phyloP scores from a whole-genome alignment of 64 coral and sea anemone species.

The Stichodactyla helianthus region DNA sequence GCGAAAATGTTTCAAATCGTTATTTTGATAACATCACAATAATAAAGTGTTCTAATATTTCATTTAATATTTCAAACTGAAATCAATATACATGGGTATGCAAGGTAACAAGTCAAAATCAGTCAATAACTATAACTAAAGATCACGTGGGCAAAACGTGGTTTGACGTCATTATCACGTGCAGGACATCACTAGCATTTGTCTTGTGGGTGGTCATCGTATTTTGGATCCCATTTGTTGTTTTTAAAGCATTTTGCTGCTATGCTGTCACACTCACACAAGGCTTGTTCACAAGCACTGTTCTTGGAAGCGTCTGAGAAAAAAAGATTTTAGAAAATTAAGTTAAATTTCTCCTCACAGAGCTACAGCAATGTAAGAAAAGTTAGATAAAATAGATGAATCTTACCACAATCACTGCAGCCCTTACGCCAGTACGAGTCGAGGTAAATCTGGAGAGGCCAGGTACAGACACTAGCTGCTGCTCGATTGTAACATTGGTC shows the following conservation, averaged over 20 bases:
- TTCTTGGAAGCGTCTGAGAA: background rate
- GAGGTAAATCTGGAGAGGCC: background rate
- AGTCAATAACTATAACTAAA: background rate
- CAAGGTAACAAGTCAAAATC: background rate
- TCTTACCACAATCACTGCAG: conserved; percentile 48
- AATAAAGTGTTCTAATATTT: background rate
- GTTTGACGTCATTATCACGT: background rate
- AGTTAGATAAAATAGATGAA: background rate
- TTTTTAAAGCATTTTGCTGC: conserved; percentile 27
- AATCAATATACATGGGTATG: background rate
- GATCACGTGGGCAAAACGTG: background rate
- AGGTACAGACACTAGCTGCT: background rate
- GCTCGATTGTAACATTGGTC: conserved; percentile 23
- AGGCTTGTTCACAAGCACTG: conserved; percentile 9
- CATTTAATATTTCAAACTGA: background rate
- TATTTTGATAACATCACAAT: too few species aligned
- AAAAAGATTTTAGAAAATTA: background rate
- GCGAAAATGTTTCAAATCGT: too few species aligned
- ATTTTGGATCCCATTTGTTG: background rate
- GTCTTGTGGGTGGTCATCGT: background rate
- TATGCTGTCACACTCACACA: conserved; percentile 40
- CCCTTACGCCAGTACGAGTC: conserved; percentile 16
- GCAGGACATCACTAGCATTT: conserved; percentile 15
- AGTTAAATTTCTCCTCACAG: background rate
- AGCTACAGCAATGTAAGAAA: background rate